Evolutionary conservation across 2,113 vertebrate genomes (phyloP), one percentile per base, ranked within the genome.

Genomic region (Dicaeum eximium): DNA sequence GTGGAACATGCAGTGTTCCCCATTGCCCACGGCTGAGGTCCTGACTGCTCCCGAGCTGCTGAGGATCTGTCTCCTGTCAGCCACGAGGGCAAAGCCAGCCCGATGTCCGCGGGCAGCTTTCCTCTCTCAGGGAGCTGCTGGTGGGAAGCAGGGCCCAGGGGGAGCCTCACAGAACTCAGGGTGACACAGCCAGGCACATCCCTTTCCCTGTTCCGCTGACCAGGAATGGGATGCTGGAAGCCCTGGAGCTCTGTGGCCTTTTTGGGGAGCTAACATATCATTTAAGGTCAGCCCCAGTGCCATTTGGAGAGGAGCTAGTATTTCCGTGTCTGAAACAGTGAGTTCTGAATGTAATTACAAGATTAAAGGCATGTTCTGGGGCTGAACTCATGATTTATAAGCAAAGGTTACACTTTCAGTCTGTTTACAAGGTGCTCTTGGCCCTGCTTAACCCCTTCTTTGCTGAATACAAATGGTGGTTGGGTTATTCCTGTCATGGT

Each of bases 261-360:
- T 96, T 91, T 0, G 7, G 90, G 94, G 94, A 92, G 84, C 94
- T 94, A 97, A 96, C 92, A 1, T 98, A 90, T 97, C 88, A 98
- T 98, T 98, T 98, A 87, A 89, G 96, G 97, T 97, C 95, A 93
- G 83, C 48, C 48, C 72, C 10, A 13, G 95, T 97, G 95, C 97
- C 92, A 45, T 97, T 97, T 97, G 97, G 97, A 97, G 94, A 95
- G 93, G 73, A 96, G 97, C 95, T 98, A 79, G 48, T 95, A 95
- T 98, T 98, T 98, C 97, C 72, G 94, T 94, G 92, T 97, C 95
- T 98, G 97, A 98, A 97, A 98, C 97, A 97, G 88, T 48, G 45
- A 96, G 94, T 96, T 95, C 97, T 97, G 94, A 98, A 91, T 96
- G 95, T 96, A 98, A 98, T 98, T 98, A 98, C 67, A 93, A 96